Evolutionary conservation across 2,888 invertebrate species (phyloP), one percentile per base, ranked within the genome.

Genomic region (Notodonta ziczac): DNA sequence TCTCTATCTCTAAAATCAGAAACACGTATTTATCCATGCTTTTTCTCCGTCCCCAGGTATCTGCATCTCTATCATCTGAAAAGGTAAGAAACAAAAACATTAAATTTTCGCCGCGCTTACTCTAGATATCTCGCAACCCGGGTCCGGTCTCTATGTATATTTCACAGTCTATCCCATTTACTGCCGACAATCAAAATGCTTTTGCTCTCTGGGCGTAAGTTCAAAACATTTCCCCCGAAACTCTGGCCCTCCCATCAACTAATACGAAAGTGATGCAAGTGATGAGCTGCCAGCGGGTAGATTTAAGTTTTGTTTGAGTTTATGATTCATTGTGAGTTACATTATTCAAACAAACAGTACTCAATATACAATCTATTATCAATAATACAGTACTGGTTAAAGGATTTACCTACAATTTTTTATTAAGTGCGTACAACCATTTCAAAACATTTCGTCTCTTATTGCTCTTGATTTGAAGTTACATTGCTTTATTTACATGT

Each of bases 201-300:
- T 50, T 52, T 63, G 81, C 68, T 66, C 68, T 63, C 63, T 64
- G 55, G 60, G 78, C 82, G 84, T 76, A 82, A 82, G 82, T 85
- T 69, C 84, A 82, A 83, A 88, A 86, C 86, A 84, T 88, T 88
- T 86, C 76, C 71, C 80, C 79, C 76, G 75, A 86, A 87, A 82
- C 86, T 81, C 81, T 81, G 85, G 83, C 86, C 89, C 87, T 83
- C 83, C 89, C 88, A 90, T 90, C 89, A 87, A 88, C 89, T 90
- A 89, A 89, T 89, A 88, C 85, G 81, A 71, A 61, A 60, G 24
- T 69, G 80, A 78, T 66, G 0, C 60, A 83, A 85, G 69, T 13
- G 71, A 60, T 58, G 14, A 5, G 16, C 67, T 69, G 65, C 32
- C 10, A 44, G 57, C 42, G 55, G 24, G 16, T 35, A 4, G 6